Conservation (phyloP, 2,888 invertebrate genomes). For the Habroteleia sp. region DNA sequence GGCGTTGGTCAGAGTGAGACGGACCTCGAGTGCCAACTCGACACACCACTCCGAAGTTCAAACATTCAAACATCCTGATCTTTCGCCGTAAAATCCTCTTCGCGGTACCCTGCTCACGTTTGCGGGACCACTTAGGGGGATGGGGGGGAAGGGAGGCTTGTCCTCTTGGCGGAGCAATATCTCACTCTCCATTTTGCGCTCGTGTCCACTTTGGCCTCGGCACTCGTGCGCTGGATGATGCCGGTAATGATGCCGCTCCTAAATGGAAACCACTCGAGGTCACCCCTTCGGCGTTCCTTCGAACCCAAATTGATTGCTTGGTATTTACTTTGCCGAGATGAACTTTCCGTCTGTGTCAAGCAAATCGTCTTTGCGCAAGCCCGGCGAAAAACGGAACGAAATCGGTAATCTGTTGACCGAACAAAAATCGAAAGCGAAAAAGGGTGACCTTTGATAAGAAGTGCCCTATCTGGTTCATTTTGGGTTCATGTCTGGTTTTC, state of each 20-base stretch:
- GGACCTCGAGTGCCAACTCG: slow-evolving; percentile 77
- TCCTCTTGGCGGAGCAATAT: slow-evolving; percentile 47
- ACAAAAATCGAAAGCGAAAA: too few relatives aligned
- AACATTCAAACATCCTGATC: slow-evolving; percentile 81
- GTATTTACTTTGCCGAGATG: slow-evolving; percentile 71
- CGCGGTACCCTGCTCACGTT: slow-evolving; percentile 57
- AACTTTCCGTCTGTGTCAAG: slow-evolving; percentile 24
- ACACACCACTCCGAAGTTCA: slow-evolving; percentile 78
- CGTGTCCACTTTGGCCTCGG: slow-evolving; percentile 38
- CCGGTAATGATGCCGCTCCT: slow-evolving; percentile 65
- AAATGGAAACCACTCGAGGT: slow-evolving; percentile 69
- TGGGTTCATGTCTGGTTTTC: too few relatives aligned
- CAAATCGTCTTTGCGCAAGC: slow-evolving; percentile 18
- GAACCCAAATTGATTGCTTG: slow-evolving; percentile 71
- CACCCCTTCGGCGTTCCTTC: slow-evolving; percentile 54
- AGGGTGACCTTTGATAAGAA: too few relatives aligned
- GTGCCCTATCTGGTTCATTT: too few relatives aligned
- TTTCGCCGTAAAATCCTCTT: slow-evolving; percentile 72
- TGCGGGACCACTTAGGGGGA: slow-evolving; percentile 78
- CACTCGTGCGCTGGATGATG: slow-evolving; percentile 59
- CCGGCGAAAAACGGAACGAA: neutral
- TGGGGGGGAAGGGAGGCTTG: too few relatives aligned
- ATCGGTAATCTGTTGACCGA: too few relatives aligned
- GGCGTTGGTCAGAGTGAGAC: slow-evolving; percentile 44
- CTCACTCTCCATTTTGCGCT: slow-evolving; percentile 45